Evolutionary conservation across 1,140 invertebrate genomes (phyloP), one percentile per base, ranked within the genome.

Genomic region (Coboldia fuscipes): DNA sequence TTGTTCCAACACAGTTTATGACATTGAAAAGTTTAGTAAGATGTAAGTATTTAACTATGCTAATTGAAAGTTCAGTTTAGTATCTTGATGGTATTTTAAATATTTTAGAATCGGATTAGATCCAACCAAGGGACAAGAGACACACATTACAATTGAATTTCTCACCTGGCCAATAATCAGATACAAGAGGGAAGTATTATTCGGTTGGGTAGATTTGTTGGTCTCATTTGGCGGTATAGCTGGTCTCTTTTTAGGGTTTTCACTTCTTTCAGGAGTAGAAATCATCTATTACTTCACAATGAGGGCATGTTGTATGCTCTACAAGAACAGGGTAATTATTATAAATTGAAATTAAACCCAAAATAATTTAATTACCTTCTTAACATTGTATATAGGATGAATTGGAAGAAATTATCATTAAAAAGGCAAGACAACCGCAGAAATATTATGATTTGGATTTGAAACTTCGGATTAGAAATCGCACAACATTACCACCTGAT

Each of bases 201-300:
- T 80, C 44, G 75, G 75, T 29, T 78, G 74, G 73, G 69, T 79
- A 0, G 75, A 80, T 58, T 57, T 80, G 26, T 45, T 79, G 26
- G 74, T 59, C n/a, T 62, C 60, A 0, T 62, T 62, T 37, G 60
- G 60, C 3, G 52, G 52, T 17, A 77, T 79, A 35, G 75, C 75
- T 6, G 75, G 77, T 7, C 57, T 79, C 2, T 80, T 80, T 49
- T 49, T 80, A 0, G 76, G 75, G 0, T 80, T 76, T 48, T 76
- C 72, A 13, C 46, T 81, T 18, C 48, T 81, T 2, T 74, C 71
- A 0, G 72, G 68, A 1, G 68, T 78, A 1, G 75, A 81, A 50
- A 56, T 79, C 6, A 50, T 75, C 9, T 78, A 78, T 45, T 79
- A 74, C 42, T 76, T 77, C 42, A 72, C 70, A 0, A 45, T 78